Evolutionary conservation across 1,140 invertebrate species (phyloP).

Genomic region (Dysdera silvatica): DNA sequence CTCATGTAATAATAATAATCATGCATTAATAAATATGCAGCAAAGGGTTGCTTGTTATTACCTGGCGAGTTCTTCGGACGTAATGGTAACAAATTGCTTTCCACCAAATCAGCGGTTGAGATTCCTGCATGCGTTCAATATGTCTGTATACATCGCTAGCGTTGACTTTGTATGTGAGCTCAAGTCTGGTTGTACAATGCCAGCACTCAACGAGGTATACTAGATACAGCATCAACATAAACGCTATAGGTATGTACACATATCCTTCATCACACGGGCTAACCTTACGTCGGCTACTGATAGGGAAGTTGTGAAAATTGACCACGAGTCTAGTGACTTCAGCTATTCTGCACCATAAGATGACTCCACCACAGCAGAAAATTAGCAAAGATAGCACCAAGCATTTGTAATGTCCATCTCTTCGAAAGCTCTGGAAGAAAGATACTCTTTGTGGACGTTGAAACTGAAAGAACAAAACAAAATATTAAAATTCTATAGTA

Average conservation of each 20-base stretch:
- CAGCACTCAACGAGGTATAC: conserved; percentile 79
- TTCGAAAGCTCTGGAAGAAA: conserved; percentile 51
- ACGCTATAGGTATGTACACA: conserved; percentile 73
- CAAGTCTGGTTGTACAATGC: conserved; percentile 56
- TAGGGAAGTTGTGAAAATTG: conserved; percentile 38
- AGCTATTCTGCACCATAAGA: conserved; percentile 71
- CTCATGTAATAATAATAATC: no score
- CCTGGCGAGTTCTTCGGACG: conserved; percentile 59
- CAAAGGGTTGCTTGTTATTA: conserved; percentile 38
- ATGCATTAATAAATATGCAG: no score
- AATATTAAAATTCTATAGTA: no score
- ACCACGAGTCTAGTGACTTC: conserved; percentile 55
- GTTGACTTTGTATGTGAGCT: conserved; percentile 52
- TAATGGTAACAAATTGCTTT: conserved; percentile 82
- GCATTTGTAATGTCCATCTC: conserved; percentile 71
- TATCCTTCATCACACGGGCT: conserved; percentile 71
- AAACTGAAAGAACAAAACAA: no score
- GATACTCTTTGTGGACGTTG: conserved; percentile 57
- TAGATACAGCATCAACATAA: conserved; percentile 71
- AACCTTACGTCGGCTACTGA: conserved; percentile 34
- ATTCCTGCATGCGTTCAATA: conserved; percentile 58
- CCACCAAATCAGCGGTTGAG: conserved; percentile 77
- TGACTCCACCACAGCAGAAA: conserved; percentile 62
- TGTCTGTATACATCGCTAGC: conserved; percentile 55
- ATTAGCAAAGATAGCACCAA: conserved; percentile 68